phyloP scores from a whole-genome alignment of 1,140 invertebrate genomes.

The Eufriesea mexicana region DNA sequence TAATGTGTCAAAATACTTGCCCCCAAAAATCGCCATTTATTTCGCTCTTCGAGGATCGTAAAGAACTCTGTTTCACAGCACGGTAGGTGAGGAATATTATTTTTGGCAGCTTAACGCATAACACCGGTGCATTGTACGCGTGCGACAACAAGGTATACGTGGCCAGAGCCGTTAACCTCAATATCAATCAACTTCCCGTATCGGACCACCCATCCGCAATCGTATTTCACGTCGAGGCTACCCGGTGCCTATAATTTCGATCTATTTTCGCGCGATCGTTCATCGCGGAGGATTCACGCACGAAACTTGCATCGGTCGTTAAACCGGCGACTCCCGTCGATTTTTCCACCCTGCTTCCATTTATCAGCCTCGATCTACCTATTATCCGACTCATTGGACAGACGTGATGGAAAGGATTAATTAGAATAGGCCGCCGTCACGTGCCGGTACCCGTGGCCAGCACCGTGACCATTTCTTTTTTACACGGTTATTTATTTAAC shows the following conservation, averaged over 20 bases:
- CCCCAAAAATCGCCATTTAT: no score
- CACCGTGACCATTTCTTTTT: conserved; percentile 29
- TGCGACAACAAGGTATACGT: background rate
- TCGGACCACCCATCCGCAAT: background rate
- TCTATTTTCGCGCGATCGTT: background rate
- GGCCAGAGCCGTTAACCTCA: conserved; percentile 24
- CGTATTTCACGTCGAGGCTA: background rate
- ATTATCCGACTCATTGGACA: conserved; percentile 1
- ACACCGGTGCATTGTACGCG: background rate
- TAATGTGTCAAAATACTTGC: no score
- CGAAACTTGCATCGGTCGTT: background rate
- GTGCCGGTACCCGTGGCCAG: background rate
- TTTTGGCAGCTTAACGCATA: conserved; percentile 11
- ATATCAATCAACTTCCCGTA: conserved; percentile 25
- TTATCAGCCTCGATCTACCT: background rate
- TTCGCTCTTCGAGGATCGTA: background rate
- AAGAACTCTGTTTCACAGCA: conserved; percentile 8
- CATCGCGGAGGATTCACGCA: background rate
- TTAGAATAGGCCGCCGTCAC: background rate
- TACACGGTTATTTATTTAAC: conserved; percentile 2
- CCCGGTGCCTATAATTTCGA: background rate
- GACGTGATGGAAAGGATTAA: conserved; percentile 20
- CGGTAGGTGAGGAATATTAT: conserved; percentile 14
- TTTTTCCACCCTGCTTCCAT: background rate
- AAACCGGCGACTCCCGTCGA: background rate